Evolutionary conservation across 2,113 vertebrate species (phyloP), one percentile per base, ranked within the genome.

Genomic region (Vulpes ferrilata): DNA sequence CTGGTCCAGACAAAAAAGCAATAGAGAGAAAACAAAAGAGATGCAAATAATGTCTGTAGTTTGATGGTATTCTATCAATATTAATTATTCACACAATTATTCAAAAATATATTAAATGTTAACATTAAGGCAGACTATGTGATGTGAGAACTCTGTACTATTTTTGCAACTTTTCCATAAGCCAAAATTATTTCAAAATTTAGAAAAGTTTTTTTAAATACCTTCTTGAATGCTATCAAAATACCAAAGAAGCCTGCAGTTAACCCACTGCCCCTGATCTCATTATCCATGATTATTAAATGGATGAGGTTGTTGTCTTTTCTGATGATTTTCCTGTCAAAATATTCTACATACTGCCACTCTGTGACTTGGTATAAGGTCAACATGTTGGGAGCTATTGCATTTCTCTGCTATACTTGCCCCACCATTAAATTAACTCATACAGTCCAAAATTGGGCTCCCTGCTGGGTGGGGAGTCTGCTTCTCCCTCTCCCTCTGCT

Each of bases 391-490:
- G 51, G 57, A 84, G 9, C 23, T 80, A 64, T 43, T 94, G 62
- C 79, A 57, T 96, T 93, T 97, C 80, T 83, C 32, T 9, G 74
- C 57, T 16, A 27, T 65, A 69, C 25, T 69, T 82, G 38, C 8
- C 15, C 15, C 57, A 79, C 32, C 25, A 55, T 83, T 93, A 87
- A 91, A 91, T 88, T 91, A 87, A 76, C 22, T 43, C 43, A 43
- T 43, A 43, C 43, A 43, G 43, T 43, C 43, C 43, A 43, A 43
- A 43, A 43, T 6, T 43, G 43, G 43, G 43, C 7, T 43, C 43
- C 43, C 43, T 43, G 43, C 43, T 43, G 6, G 6, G 6, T 43
- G 43, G 43, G 6, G 43, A 43, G 43, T 43, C 43, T 7, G 43
- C 43, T 43, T 43, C 43, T 43, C 7, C 43, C 43, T 43, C 43